phyloP scores from a whole-genome alignment of 2,888 invertebrate species.

The Rotaria sp. region DNA sequence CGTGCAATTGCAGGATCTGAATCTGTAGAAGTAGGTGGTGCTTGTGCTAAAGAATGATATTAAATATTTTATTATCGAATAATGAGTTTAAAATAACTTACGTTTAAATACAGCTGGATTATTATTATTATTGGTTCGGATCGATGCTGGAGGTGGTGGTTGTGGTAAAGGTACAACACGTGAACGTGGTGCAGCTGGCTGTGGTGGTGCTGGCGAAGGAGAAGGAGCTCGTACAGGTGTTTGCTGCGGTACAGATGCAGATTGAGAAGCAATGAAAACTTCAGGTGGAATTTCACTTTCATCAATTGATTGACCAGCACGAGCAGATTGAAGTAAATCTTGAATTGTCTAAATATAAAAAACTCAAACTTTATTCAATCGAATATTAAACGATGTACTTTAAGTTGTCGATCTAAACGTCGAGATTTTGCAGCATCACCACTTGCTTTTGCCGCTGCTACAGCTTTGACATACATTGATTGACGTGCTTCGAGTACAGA shows the following conservation, averaged over 20 bases:
- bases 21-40: not conserved
- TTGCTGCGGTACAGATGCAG: not conserved
- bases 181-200: not conserved
- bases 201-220: not conserved
- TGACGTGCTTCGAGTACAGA: not conserved
- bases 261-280: not conserved
- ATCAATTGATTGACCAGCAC: not conserved
- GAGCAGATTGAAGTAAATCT: conserved; percentile 5
- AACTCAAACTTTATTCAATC: not conserved
- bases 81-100: not conserved
- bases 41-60: not conserved
- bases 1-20: not conserved
- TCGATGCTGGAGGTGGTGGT: not conserved
- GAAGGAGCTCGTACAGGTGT: not conserved
- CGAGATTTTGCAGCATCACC: not conserved
- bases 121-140: not conserved
- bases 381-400: not conserved
- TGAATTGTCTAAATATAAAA: conserved; percentile 27
- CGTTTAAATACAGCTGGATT: not conserved
- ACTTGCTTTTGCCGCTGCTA: not conserved
- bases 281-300: conserved; percentile 17
- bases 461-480: not conserved
- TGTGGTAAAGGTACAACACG: not conserved
- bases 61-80: not conserved
- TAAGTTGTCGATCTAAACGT: conserved; percentile 5